These are phyloP conservation scores for Parambassis ranga DNA, from an alignment of 2,797 vertebrate genomes.

Conservation along the genomic window DNA sequence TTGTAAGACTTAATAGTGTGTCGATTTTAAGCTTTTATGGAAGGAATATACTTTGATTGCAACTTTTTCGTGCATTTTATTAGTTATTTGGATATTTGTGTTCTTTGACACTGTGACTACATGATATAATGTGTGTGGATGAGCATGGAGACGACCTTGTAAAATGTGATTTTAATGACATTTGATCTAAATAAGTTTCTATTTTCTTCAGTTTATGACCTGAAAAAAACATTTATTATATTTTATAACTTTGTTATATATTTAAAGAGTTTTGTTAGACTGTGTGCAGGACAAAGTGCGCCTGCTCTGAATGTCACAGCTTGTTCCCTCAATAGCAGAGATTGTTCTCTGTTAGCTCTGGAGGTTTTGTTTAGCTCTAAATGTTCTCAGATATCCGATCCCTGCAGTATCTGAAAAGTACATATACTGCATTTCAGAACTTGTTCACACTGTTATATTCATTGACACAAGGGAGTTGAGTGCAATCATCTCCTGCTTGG, in stretches of 20 bases:
- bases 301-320: not conserved
- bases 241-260: slow-evolving; percentile 21
- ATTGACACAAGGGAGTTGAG: slow-evolving; percentile 20
- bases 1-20: too few relatives aligned
- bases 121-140: too few relatives aligned
- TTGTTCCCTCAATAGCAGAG: not conserved
- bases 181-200: too few relatives aligned
- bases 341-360: not conserved
- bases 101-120: too few relatives aligned
- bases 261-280: not conserved
- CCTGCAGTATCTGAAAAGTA: slow-evolving; percentile 12
- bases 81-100: too few relatives aligned
- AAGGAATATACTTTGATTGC: too few relatives aligned
- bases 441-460: slow-evolving; percentile 3
- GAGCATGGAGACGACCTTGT: too few relatives aligned
- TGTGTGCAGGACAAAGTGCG: not conserved
- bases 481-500: slow-evolving; percentile 22
- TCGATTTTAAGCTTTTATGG: too few relatives aligned
- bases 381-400: slow-evolving; percentile 13
- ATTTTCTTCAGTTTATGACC: not conserved
- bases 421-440: slow-evolving; percentile 6
- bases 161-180: too few relatives aligned
- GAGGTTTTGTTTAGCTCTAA: slow-evolving; percentile 1
- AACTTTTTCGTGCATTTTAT: too few relatives aligned
- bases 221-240: not conserved